These are phyloP conservation scores for Pseudolycoriella hygida DNA, from an alignment of 2,888 invertebrate genomes.

Conservation along the genomic window DNA sequence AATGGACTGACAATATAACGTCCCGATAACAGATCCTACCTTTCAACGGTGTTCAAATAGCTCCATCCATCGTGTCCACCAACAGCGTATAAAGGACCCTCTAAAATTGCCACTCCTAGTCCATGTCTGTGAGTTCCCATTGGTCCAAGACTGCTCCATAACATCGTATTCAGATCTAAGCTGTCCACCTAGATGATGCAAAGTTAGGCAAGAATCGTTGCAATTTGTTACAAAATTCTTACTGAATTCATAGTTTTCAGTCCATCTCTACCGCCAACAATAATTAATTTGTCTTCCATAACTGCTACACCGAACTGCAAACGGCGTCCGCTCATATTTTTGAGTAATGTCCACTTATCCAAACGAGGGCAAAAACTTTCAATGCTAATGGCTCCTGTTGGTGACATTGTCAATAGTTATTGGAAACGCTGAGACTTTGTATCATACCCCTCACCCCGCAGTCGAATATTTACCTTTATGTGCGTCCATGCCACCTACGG, in stretches of 20 bases:
- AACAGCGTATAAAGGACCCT: constrained; percentile 75
- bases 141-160: constrained; percentile 65
- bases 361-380: constrained; percentile 50
- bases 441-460: too few relatives aligned
- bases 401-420: too few relatives aligned
- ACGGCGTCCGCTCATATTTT: constrained; percentile 35
- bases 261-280: constrained; percentile 85
- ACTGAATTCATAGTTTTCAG: constrained; percentile 84
- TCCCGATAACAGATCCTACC: constrained; percentile 21
- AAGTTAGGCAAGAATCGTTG: too few relatives aligned
- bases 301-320: constrained; percentile 86
- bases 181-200: constrained; percentile 47
- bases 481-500: constrained; percentile 86
- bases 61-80: constrained; percentile 87
- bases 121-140: constrained; percentile 85
- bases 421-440: too few relatives aligned
- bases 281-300: constrained; percentile 60
- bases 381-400: constrained; percentile 53
- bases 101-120: constrained; percentile 58
- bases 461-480: constrained; percentile 55
- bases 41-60: constrained; percentile 82
- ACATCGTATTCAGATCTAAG: constrained; percentile 61
- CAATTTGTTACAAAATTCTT: constrained; percentile 6
- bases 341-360: constrained; percentile 26
- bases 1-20: background rate